These are phyloP conservation scores for Aramus guarauna DNA, from an alignment of 2,113 vertebrate genomes.

Conservation along the genomic window DNA sequence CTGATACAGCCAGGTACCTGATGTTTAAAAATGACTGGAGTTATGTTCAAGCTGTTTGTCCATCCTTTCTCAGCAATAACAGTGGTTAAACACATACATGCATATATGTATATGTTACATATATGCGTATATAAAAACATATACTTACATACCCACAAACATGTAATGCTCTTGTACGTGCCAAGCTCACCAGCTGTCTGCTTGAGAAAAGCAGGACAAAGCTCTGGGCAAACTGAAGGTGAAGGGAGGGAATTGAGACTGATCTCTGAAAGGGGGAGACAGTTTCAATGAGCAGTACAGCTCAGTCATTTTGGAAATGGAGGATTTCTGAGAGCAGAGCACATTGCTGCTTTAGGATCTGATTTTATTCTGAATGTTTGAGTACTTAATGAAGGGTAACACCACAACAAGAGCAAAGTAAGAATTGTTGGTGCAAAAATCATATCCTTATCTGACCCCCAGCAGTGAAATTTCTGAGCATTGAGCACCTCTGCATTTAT, in stretches of 20 bases:
- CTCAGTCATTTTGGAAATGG: not conserved
- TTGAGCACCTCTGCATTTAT: not conserved
- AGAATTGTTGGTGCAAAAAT: not conserved
- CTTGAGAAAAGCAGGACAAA: not conserved
- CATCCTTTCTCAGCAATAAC: not conserved
- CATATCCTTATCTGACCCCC: not conserved
- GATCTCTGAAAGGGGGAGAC: not conserved
- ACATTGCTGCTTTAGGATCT: not conserved
- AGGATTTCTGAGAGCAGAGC: not conserved
- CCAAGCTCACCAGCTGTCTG: not conserved
- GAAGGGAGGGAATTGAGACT: not conserved
- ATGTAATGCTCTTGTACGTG: not conserved
- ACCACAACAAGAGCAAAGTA: not conserved
- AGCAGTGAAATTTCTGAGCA: not conserved
- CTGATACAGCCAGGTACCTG: not conserved
- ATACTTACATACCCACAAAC: not conserved
- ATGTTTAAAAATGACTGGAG: not conserved
- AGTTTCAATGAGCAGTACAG: not conserved
- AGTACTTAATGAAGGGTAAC: not conserved
- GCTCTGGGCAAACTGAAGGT: not conserved
- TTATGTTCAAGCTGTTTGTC: not conserved
- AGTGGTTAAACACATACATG: not conserved
- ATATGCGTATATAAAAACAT: too few species aligned
- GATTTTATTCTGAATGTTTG: not conserved
- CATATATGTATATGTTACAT: rapidly evolving